Evolutionary conservation across 2,888 invertebrate genomes (phyloP).

Genomic region (Drosophila birchii): DNA sequence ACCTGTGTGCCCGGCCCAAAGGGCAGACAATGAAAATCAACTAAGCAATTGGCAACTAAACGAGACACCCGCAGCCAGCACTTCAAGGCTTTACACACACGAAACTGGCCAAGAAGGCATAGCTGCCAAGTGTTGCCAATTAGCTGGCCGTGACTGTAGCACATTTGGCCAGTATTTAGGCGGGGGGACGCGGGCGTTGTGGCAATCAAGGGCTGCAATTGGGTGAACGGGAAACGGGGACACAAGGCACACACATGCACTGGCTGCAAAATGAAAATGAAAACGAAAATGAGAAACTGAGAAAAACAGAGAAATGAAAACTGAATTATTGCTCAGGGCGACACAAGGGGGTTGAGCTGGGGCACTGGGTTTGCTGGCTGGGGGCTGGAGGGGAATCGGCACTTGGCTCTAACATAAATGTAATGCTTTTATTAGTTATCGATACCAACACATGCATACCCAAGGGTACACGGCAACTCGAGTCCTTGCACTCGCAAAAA

Average conservation of each 20-base stretch:
- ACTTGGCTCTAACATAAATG: constrained; percentile 66
- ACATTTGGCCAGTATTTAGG: not conserved
- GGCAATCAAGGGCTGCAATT: constrained; percentile 5
- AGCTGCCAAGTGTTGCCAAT: constrained; percentile 70
- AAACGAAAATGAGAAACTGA: constrained; percentile 52
- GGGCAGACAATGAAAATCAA: constrained; percentile 77
- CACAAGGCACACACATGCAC: constrained; percentile 48
- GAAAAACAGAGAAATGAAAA: constrained; percentile 54
- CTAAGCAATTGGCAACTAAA: constrained; percentile 74
- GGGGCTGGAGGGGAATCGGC: constrained; percentile 1
- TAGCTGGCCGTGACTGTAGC: constrained; percentile 65
- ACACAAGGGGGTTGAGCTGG: constrained; percentile 50
- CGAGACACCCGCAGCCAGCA: constrained; percentile 22
- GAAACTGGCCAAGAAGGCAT: constrained; percentile 4
- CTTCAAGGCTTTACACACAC: not conserved
- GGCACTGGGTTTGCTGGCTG: constrained; percentile 5
- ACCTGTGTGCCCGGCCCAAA: constrained; percentile 48
- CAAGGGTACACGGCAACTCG: constrained; percentile 8
- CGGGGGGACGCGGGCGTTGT: not conserved
- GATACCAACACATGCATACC: constrained; percentile 52
- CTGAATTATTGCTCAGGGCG: constrained; percentile 66
- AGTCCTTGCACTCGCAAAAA: constrained; percentile 1
- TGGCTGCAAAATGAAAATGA: constrained; percentile 57
- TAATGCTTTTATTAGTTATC: constrained; percentile 79
- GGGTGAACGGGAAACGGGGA: constrained; percentile 1